Conservation (phyloP, 2,888 invertebrate genomes). For the Bellardia pandia region DNA sequence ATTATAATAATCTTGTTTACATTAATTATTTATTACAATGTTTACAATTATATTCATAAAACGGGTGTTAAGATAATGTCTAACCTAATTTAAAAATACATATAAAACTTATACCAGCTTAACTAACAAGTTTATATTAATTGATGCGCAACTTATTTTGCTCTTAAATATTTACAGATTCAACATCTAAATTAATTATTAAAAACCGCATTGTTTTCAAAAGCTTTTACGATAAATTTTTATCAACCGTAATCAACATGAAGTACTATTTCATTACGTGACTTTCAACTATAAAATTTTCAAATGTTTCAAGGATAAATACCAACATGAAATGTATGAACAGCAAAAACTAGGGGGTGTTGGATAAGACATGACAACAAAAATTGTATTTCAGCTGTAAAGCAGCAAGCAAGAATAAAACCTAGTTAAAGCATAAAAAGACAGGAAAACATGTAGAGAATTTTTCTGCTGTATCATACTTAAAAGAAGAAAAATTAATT, state of each 20-base stretch:
- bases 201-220: constrained; percentile 17
- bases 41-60: not conserved
- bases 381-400: constrained; percentile 1
- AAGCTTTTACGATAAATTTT: constrained; percentile 34
- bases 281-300: constrained; percentile 35
- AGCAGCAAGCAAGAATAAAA: constrained; percentile 11
- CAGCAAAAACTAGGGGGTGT: constrained; percentile 12
- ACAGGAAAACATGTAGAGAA: constrained; percentile 49
- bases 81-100: not conserved
- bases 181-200: not conserved
- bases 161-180: constrained; percentile 36
- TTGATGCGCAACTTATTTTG: not conserved
- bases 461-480: constrained; percentile 11
- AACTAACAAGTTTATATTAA: not conserved
- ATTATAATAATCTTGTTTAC: not conserved
- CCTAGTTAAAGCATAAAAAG: not conserved
- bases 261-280: constrained; percentile 59
- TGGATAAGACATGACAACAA: constrained; percentile 29
- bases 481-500: constrained; percentile 57
- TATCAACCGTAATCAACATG: constrained; percentile 49
- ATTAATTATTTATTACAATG: not conserved
- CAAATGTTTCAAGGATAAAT: constrained; percentile 51
- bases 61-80: not conserved
- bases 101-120: not conserved
- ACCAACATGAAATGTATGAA: constrained; percentile 26